phyloP scores from a whole-genome alignment of 2,888 invertebrate genomes.

The Andrena praecox region DNA sequence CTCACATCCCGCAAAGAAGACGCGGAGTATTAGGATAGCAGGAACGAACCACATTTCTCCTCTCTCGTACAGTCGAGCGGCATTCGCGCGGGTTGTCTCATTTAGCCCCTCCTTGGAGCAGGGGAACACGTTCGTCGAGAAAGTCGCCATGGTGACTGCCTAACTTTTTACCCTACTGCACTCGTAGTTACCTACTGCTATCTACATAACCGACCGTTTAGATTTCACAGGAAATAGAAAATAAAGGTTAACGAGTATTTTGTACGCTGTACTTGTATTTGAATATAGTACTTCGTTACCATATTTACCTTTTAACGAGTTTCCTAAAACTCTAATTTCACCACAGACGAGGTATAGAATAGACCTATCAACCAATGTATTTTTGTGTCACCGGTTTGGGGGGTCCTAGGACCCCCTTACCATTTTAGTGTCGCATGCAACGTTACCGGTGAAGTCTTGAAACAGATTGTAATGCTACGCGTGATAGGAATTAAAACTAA shows the following conservation, averaged over 20 bases:
- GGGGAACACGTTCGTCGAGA: conserved; percentile 69
- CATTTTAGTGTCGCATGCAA: too few relatives aligned
- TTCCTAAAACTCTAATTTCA: neutral
- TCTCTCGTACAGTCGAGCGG: conserved; percentile 78
- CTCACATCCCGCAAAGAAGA: conserved; percentile 83
- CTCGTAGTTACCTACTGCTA: conserved; percentile 32
- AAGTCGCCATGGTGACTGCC: conserved; percentile 1
- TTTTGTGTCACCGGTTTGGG: too few relatives aligned
- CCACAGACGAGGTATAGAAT: too few relatives aligned
- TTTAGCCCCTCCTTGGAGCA: conserved; percentile 83
- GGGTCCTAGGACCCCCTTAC: too few relatives aligned
- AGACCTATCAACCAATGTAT: too few relatives aligned
- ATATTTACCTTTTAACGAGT: too few relatives aligned
- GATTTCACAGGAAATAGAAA: conserved; percentile 2
- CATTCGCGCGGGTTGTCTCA: conserved; percentile 84
- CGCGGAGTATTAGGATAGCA: conserved; percentile 78
- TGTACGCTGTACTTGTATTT: neutral
- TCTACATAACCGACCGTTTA: neutral
- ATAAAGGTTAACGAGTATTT: neutral
- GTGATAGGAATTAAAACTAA: too few relatives aligned
- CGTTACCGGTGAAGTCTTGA: too few relatives aligned
- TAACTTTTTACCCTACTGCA: conserved; percentile 26
- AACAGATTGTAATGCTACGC: too few relatives aligned
- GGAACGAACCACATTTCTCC: conserved; percentile 74
- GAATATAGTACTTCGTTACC: too few relatives aligned